Conservation (phyloP, 2,888 invertebrate species). For the Acleris laterana region DNA sequence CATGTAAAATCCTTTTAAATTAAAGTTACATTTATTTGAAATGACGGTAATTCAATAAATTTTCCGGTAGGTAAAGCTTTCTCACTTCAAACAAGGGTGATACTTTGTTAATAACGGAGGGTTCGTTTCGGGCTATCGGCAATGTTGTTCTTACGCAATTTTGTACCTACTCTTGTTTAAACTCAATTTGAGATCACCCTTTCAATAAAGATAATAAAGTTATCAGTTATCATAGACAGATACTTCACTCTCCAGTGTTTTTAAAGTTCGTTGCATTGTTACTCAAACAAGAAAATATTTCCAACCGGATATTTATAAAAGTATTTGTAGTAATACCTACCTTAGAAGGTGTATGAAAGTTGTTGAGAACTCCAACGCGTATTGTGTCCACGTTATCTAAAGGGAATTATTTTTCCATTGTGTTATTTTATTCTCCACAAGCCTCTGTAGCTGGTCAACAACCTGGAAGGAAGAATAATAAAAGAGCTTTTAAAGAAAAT, state of each 20-base stretch:
- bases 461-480: not conserved
- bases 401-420: not conserved
- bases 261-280: no score
- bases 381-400: not conserved
- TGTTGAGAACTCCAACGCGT: not conserved
- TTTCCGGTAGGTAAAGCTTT: not conserved
- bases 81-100: constrained; percentile 4
- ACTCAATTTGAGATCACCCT: constrained; percentile 2
- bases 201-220: not conserved
- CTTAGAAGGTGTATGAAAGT: not conserved
- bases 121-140: constrained; percentile 8
- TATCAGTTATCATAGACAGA: no score
- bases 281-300: no score
- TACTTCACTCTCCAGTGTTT: no score
- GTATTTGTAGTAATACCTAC: no score
- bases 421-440: not conserved
- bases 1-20: no score
- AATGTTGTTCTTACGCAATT: constrained; percentile 21
- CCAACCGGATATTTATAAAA: no score
- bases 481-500: not conserved
- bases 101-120: not conserved
- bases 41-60: no score
- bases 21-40: no score
- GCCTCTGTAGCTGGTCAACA: constrained; percentile 1
- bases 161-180: constrained; percentile 21